Percentiles rank a stretch among this genome's conserved stretches.
These are phyloP conservation scores for Harpalus rubripes DNA, from an alignment of 2,888 invertebrate species.

Conservation along the genomic window DNA sequence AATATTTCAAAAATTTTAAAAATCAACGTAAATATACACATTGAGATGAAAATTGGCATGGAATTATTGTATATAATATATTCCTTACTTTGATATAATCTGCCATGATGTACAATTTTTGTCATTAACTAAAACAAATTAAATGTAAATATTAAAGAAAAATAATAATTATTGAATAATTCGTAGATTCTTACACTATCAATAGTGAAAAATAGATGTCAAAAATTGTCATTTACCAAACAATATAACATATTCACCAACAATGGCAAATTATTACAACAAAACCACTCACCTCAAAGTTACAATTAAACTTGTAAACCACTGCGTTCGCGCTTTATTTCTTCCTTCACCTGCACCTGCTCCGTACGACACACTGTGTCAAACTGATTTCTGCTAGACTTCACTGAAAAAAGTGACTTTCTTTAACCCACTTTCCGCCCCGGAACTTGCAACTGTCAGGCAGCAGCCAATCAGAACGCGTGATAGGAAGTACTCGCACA, in stretches of 20 bases:
- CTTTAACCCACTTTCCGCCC: conserved; percentile 62
- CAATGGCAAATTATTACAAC: background rate
- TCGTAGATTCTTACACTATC: too few species aligned
- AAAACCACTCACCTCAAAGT: conserved; percentile 9
- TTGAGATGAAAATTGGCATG: too few species aligned
- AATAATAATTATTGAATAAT: too few species aligned
- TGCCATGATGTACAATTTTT: too few species aligned
- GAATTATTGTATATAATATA: too few species aligned
- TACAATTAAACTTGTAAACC: background rate
- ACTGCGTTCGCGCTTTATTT: background rate
- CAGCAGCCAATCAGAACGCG: conserved; percentile 30
- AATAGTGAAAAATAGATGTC: too few species aligned
- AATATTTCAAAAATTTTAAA: too few species aligned
- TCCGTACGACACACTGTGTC: background rate
- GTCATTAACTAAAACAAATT: too few species aligned
- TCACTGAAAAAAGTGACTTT: conserved; percentile 63
- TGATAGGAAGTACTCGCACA: conserved; percentile 38
- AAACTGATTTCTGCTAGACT: conserved; percentile 49
- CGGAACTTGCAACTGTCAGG: conserved; percentile 37
- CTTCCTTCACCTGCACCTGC: conserved; percentile 16
- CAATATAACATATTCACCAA: background rate
- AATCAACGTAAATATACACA: too few species aligned
- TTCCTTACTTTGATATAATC: too few species aligned
- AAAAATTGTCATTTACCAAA: too few species aligned
- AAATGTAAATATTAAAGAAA: too few species aligned